Percentiles rank a stretch among this genome's conserved stretches.
Conservation (phyloP, 2,888 invertebrate genomes). For the Philereme vetulata region DNA sequence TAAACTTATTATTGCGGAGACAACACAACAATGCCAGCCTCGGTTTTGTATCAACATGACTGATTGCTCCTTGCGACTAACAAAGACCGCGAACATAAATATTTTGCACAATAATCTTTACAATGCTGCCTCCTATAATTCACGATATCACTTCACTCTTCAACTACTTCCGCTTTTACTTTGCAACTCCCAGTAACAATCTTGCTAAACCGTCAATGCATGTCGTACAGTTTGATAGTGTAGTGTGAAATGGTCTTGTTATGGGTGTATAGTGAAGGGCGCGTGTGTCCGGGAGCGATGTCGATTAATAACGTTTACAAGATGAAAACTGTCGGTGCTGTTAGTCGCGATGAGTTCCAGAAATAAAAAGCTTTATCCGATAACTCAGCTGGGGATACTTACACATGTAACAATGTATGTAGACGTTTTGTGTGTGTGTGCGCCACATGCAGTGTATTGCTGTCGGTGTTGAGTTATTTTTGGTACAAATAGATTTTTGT, state of each 20-base stretch:
- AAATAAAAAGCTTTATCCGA: conserved; percentile 77
- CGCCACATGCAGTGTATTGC: conserved; percentile 41
- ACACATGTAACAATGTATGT: conserved; percentile 48
- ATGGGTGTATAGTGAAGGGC: conserved; percentile 47
- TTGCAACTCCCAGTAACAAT: not conserved
- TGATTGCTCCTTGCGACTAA: conserved; percentile 73
- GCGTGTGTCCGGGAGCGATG: conserved; percentile 72
- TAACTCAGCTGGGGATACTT: conserved; percentile 76
- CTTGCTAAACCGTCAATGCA: conserved; percentile 43
- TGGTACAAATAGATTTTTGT: conserved; percentile 10
- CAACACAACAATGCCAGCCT: conserved; percentile 68
- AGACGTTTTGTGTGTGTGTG: no score
- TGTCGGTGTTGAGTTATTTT: conserved; percentile 28
- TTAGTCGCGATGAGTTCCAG: conserved; percentile 75
- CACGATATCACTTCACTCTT: conserved; percentile 5
- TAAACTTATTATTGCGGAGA: conserved; percentile 61
- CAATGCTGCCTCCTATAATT: conserved; percentile 30
- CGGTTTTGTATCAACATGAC: conserved; percentile 73
- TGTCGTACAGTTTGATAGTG: conserved; percentile 30
- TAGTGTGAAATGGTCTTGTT: conserved; percentile 18
- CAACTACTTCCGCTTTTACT: conserved; percentile 39
- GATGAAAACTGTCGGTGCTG: conserved; percentile 73
- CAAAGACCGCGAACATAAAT: conserved; percentile 72
- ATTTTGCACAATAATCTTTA: conserved; percentile 63
- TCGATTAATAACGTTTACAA: conserved; percentile 83